A percentile compares a stretch with the other conserved stretches of the same genome.
These are phyloP conservation scores for Germaria angustata DNA, from an alignment of 2,888 invertebrate genomes.

Conservation along the genomic window DNA sequence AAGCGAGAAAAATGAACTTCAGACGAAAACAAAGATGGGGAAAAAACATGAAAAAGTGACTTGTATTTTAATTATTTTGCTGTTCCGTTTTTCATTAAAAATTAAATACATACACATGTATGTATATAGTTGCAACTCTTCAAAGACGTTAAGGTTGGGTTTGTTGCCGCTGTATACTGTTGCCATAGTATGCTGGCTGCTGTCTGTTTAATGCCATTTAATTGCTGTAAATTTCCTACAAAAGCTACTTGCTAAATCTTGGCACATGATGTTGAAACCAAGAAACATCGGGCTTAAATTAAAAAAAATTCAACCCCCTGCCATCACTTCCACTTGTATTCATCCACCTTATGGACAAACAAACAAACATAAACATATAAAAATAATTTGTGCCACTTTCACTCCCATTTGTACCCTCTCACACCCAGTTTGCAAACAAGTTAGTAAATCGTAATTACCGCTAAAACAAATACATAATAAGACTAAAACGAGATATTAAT, in stretches of 20 bases:
- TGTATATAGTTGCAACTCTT: slow-evolving; percentile 37
- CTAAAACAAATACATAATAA: slow-evolving; percentile 78
- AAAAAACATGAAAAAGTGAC: slow-evolving; percentile 12
- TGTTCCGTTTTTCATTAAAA: slow-evolving; percentile 60
- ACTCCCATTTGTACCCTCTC: not conserved
- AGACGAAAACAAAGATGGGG: not conserved
- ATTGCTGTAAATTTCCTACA: slow-evolving; percentile 61
- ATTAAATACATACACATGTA: no score
- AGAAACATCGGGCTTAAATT: slow-evolving; percentile 43
- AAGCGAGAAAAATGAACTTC: not conserved
- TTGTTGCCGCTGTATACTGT: slow-evolving; percentile 17
- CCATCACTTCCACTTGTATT: not conserved
- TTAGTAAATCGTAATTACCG: slow-evolving; percentile 75
- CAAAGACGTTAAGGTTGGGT: slow-evolving; percentile 18
- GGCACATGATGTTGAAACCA: slow-evolving; percentile 61
- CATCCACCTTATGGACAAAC: slow-evolving; percentile 2
- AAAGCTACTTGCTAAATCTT: slow-evolving; percentile 61
- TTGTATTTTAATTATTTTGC: slow-evolving; percentile 55
- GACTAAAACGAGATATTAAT: slow-evolving; percentile 77
- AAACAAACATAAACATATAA: not conserved
- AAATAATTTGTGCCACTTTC: slow-evolving; percentile 11
- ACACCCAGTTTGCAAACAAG: slow-evolving; percentile 59
- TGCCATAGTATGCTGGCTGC: slow-evolving; percentile 16
- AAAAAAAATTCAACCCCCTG: not conserved
- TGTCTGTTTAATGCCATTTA: slow-evolving; percentile 61